Conservation (phyloP, 1,140 invertebrate genomes). For the Leguminivora glycinivorella region DNA sequence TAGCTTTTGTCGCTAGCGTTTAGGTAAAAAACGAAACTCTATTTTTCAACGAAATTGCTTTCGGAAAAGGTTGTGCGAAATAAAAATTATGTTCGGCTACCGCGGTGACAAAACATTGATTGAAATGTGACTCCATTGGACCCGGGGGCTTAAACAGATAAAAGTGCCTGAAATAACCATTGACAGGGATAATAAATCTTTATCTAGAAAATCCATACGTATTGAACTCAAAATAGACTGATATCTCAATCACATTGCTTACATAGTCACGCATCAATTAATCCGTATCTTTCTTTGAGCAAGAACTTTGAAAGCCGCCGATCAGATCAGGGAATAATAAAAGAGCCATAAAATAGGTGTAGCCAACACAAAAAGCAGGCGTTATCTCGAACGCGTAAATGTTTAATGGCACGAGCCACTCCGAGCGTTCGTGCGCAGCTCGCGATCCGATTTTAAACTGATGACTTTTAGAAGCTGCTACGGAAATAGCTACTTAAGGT, state of each 20-base stretch:
- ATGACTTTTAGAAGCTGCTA: slow-evolving; percentile 64
- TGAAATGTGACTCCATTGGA: background rate
- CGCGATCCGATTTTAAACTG: slow-evolving; percentile 71
- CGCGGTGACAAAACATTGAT: slow-evolving; percentile 17
- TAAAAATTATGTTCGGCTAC: background rate
- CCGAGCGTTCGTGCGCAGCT: slow-evolving; percentile 53
- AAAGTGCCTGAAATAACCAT: background rate
- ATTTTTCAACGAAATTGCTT: slow-evolving; percentile 25
- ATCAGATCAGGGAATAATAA: slow-evolving; percentile 69
- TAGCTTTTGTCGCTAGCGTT: slow-evolving; percentile 34
- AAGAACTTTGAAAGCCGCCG: slow-evolving; percentile 48
- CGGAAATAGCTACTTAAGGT: slow-evolving; percentile 66
- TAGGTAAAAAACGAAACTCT: slow-evolving; percentile 25
- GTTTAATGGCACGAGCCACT: slow-evolving; percentile 67
- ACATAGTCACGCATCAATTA: slow-evolving; percentile 43
- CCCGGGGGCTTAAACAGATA: background rate
- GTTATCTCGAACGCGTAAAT: slow-evolving; percentile 70
- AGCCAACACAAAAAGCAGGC: slow-evolving; percentile 66
- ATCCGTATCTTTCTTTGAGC: slow-evolving; percentile 61
- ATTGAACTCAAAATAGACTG: background rate
- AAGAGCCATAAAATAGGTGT: slow-evolving; percentile 62
- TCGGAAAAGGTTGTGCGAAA: slow-evolving; percentile 14
- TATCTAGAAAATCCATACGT: background rate
- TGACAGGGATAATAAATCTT: background rate
- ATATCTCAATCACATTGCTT: background rate